phyloP scores from a whole-genome alignment of 1,140 invertebrate species.

The Drosophila parabipectinata region DNA sequence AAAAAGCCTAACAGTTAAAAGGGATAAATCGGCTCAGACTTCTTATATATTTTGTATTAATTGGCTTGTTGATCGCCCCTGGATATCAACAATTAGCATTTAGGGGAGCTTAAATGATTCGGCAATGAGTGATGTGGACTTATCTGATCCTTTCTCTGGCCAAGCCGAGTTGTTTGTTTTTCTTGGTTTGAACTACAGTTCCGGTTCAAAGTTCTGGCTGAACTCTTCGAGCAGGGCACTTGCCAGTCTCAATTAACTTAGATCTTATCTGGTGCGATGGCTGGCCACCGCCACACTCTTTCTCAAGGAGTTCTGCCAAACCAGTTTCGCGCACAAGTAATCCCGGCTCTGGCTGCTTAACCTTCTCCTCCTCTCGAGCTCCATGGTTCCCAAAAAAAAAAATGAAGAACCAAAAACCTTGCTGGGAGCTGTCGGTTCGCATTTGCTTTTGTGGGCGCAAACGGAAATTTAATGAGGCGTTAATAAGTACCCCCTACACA shows the following conservation, averaged over 20 bases:
- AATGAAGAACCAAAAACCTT: background rate
- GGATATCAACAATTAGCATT: slow-evolving; percentile 36
- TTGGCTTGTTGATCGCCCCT: slow-evolving; percentile 13
- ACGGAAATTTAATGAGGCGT: slow-evolving; percentile 71
- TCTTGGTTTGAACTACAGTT: slow-evolving; percentile 3
- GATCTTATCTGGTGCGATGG: slow-evolving; percentile 60
- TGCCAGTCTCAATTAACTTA: slow-evolving; percentile 71
- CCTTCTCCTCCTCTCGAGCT: slow-evolving; percentile 24
- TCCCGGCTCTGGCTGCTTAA: slow-evolving; percentile 16
- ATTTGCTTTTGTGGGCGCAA: slow-evolving; percentile 62
- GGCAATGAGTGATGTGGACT: slow-evolving; percentile 41
- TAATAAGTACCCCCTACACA: slow-evolving; percentile 63
- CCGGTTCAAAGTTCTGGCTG: slow-evolving; percentile 51
- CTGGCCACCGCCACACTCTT: slow-evolving; percentile 4
- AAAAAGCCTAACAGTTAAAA: background rate
- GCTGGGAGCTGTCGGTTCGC: slow-evolving; percentile 54
- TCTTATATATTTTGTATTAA: slow-evolving; percentile 15
- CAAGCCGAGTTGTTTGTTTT: slow-evolving; percentile 33
- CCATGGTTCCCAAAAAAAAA: background rate
- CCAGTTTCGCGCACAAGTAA: slow-evolving; percentile 58
- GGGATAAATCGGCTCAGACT: slow-evolving; percentile 7
- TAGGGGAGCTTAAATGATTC: slow-evolving; percentile 40
- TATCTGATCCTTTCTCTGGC: slow-evolving; percentile 68
- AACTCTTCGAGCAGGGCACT: slow-evolving; percentile 54
- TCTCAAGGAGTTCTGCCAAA: slow-evolving; percentile 48